Evolutionary conservation across 2,797 vertebrate genomes (phyloP), one percentile per base, ranked within the genome.

Genomic region (Novumbra hubbsi): DNA sequence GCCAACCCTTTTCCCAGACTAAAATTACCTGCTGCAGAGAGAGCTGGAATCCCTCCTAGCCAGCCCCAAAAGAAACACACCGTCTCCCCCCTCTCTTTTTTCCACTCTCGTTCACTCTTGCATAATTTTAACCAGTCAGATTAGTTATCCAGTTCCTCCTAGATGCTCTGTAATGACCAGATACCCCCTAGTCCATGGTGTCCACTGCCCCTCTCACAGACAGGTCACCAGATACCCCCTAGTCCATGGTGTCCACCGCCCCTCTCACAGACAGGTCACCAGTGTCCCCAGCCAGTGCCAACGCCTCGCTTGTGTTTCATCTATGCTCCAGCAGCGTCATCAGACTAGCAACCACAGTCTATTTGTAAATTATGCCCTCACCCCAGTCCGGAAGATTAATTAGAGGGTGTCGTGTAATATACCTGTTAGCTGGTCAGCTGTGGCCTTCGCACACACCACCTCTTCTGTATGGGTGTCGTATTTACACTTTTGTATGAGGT

Each of bases 71-170:
- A 52, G 30, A 34, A 55, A n/a, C 21, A 28, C 24, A 65, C 45
- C n/a, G 19, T 15, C 52, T 32, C 70, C n/a, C 28, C 30, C 21
- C 30, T 49, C 41, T 5, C 41, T 1, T 7, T 38, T 38, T 38
- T 38, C 34, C 34, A 5, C 34, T 38, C 34, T 38, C 4, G 34
- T 2, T 12, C 38, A 6, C 28, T 11, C 66, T 27, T 7, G 16
- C 19, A 38, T 50, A 71, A 71, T 50, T 34, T 50, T 34, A 17
- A 19, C 50, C 67, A 38, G 48, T 50, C 67, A 30, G 52, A 76
- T 73, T 27, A 66, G 72, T 74, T 71, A 52, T 80, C 72, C 72
- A 38, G 19, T 64, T 70, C 75, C 81, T 78, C 79, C 74, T 74
- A 73, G 72, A 66, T 60, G 68, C 49, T 68, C 75, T 76, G 79